Evolutionary conservation across 2,888 invertebrate genomes (phyloP).

Genomic region (Cryptocephalus moraei): DNA sequence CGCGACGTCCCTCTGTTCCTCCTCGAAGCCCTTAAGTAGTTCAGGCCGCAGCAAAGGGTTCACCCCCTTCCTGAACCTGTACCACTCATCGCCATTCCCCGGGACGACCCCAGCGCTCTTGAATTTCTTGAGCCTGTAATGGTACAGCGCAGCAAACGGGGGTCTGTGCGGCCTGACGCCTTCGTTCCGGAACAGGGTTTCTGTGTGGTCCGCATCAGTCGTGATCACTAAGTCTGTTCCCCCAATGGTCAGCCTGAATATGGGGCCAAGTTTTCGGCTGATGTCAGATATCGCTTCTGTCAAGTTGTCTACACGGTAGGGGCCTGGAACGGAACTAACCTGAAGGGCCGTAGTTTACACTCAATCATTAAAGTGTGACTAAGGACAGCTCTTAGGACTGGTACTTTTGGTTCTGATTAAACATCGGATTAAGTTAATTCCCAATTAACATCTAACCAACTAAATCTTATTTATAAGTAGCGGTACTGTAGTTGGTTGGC

Average conservation of each 20-base stretch:
- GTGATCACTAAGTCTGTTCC: conserved; percentile 38
- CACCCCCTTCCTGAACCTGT: conserved; percentile 41
- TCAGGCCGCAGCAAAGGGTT: conserved; percentile 41
- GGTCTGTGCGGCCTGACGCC: conserved; percentile 42
- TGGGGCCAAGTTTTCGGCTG: conserved; percentile 38
- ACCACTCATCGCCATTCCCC: conserved; percentile 50
- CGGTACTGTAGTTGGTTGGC: no score
- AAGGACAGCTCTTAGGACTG: no score
- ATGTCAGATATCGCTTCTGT: conserved; percentile 39
- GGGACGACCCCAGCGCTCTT: conserved; percentile 45
- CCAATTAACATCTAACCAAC: no score
- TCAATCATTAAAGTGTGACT: no score
- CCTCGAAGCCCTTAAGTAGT: conserved; percentile 37
- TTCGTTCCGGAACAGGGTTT: conserved; percentile 40
- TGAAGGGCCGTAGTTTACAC: conserved; percentile 1
- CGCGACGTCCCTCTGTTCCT: conserved; percentile 36
- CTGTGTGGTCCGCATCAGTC: conserved; percentile 42
- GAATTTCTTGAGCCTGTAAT: conserved; percentile 38
- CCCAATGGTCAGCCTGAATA: conserved; percentile 38
- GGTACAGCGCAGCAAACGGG: conserved; percentile 42
- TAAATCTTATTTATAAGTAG: no score
- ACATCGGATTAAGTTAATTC: no score
- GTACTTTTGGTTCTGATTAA: no score
- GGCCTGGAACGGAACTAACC: conserved; percentile 23
- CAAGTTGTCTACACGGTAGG: conserved; percentile 31